Conservation (phyloP, 2,888 invertebrate species). For the Xanthorhoe designata region DNA sequence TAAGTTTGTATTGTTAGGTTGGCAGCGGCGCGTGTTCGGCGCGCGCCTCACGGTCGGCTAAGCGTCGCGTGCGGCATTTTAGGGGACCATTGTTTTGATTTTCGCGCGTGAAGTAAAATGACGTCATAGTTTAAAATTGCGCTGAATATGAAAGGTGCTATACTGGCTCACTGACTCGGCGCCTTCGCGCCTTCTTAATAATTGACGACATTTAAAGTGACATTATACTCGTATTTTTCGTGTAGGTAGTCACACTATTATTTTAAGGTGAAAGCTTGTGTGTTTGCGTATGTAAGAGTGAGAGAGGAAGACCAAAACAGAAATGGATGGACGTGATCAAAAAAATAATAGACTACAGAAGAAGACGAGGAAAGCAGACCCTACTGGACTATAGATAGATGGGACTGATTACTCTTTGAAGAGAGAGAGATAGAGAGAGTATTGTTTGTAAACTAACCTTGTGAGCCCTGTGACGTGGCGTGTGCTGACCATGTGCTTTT, state of each 20-base stretch:
- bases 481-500: conserved; percentile 95
- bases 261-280: too few relatives aligned
- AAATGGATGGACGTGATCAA: too few relatives aligned
- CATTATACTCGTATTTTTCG: too few relatives aligned
- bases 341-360: too few relatives aligned
- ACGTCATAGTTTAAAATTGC: conserved; percentile 54
- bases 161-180: background rate
- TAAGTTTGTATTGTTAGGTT: conserved; percentile 79
- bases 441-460: conserved; percentile 85
- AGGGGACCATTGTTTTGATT: conserved; percentile 76
- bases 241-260: too few relatives aligned
- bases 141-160: conserved; percentile 17
- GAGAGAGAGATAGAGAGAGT: background rate
- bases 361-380: too few relatives aligned
- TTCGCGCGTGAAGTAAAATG: conserved; percentile 66
- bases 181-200: too few relatives aligned
- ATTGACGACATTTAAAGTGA: too few relatives aligned
- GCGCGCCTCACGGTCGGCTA: conserved; percentile 56
- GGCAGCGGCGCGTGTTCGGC: conserved; percentile 68
- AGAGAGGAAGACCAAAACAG: too few relatives aligned
- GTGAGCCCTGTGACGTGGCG: conserved; percentile 89
- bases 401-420: too few relatives aligned
- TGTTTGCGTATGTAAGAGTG: too few relatives aligned
- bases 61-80: conserved; percentile 71
- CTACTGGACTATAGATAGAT: too few relatives aligned